Conservation (phyloP, 64 coral and sea anemone genomes). For the Montipora cactus region DNA sequence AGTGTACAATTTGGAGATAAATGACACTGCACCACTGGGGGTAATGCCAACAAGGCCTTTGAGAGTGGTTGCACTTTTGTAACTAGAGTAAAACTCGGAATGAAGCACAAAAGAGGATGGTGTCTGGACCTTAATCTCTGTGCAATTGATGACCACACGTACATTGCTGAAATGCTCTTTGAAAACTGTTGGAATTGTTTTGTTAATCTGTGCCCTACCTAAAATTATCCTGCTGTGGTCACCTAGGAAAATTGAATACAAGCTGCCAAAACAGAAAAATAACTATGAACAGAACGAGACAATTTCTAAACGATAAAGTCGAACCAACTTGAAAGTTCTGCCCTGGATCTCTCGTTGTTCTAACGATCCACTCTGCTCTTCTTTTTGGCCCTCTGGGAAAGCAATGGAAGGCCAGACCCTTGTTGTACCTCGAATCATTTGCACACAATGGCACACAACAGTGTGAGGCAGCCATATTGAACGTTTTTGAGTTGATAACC, state of each 20-base stretch:
- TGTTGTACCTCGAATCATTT: not conserved
- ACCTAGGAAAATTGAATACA: too few species aligned
- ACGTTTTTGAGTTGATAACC: not conserved
- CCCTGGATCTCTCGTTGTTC: constrained; percentile 23
- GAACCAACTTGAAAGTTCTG: constrained; percentile 18
- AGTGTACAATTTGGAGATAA: constrained; percentile 17
- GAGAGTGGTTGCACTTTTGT: constrained; percentile 37
- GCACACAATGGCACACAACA: not conserved
- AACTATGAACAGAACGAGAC: too few species aligned
- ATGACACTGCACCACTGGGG: constrained; percentile 35
- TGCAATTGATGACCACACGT: constrained; percentile 39
- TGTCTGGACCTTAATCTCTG: constrained; percentile 55
- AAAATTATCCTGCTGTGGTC: too few species aligned
- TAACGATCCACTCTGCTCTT: not conserved
- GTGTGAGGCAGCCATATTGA: constrained; percentile 5
- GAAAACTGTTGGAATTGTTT: not conserved
- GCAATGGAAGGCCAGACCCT: too few species aligned
- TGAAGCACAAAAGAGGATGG: constrained; percentile 32
- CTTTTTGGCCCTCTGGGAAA: not conserved
- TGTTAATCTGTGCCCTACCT: too few species aligned
- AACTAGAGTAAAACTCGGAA: constrained; percentile 53
- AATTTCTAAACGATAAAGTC: not conserved
- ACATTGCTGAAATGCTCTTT: constrained; percentile 36
- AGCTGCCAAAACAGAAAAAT: too few species aligned
- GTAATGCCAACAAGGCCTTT: constrained; percentile 53